Percentiles rank a stretch among this genome's conserved stretches.
Evolutionary conservation across 2,113 vertebrate genomes (phyloP).

Genomic region (Sturnus vulgaris): DNA sequence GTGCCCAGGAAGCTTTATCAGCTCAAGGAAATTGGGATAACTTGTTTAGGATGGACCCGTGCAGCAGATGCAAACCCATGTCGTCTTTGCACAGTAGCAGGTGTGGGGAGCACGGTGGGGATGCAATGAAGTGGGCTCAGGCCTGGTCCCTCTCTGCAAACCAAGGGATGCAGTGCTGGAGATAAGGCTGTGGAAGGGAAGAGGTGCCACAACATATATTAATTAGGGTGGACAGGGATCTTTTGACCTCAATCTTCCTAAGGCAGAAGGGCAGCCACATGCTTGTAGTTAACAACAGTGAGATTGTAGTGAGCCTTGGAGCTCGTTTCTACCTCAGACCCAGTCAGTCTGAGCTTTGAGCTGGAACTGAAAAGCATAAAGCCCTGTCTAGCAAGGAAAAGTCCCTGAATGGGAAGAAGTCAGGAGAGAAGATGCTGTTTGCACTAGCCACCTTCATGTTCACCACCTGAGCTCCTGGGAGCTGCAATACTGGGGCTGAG

Average conservation of each 20-base stretch:
- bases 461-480: background rate
- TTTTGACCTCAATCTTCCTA: background rate
- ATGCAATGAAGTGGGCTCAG: background rate
- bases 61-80: background rate
- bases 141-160: background rate
- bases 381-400: background rate
- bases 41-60: background rate
- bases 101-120: background rate
- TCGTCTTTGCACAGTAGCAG: background rate
- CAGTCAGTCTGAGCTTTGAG: background rate
- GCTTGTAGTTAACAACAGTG: background rate
- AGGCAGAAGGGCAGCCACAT: background rate
- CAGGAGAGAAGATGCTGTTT: background rate
- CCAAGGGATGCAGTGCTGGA: background rate
- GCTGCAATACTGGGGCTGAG: background rate
- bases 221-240: background rate
- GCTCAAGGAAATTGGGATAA: background rate
- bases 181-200: background rate
- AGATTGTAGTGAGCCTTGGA: background rate
- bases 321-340: background rate
- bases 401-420: background rate
- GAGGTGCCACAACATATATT: fast-evolving
- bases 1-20: background rate
- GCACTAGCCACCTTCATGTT: background rate
- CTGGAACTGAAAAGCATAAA: background rate